Evolutionary conservation across 2,888 invertebrate genomes (phyloP).

Genomic region (Listrodromus nycthemerus): DNA sequence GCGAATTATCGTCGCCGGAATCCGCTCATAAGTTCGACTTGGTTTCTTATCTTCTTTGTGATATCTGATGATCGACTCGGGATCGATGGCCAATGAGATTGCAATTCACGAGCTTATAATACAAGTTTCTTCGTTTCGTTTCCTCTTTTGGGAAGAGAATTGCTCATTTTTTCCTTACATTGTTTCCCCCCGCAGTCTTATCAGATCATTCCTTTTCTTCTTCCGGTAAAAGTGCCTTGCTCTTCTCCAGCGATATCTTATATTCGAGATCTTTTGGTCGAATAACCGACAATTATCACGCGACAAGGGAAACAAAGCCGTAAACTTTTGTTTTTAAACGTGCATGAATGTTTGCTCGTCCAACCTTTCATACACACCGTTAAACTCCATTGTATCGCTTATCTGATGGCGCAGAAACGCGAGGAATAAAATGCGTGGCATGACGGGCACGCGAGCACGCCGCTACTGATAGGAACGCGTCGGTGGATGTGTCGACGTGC

Average conservation of each 20-base stretch:
- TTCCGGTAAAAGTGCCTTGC: neutral
- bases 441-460: slow-evolving; percentile 63
- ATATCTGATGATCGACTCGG: neutral
- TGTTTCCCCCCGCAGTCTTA: neutral
- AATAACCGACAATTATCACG: neutral
- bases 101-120: neutral
- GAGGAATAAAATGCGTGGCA: slow-evolving; percentile 42
- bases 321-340: neutral
- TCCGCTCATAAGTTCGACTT: neutral
- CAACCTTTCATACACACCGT: neutral
- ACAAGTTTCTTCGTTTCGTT: neutral
- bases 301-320: neutral
- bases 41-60: neutral
- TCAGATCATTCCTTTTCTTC: neutral
- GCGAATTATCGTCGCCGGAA: neutral
- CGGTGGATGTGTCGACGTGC: slow-evolving; percentile 14
- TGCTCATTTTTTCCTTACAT: neutral
- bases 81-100: neutral
- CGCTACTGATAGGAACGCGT: slow-evolving; percentile 63
- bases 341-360: neutral
- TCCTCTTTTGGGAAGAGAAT: neutral
- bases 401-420: slow-evolving; percentile 37
- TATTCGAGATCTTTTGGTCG: neutral
- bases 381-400: slow-evolving; percentile 35
- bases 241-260: neutral